Evolutionary conservation across 2,797 vertebrate genomes (phyloP).

Genomic region (Spinus olivaceus): DNA sequence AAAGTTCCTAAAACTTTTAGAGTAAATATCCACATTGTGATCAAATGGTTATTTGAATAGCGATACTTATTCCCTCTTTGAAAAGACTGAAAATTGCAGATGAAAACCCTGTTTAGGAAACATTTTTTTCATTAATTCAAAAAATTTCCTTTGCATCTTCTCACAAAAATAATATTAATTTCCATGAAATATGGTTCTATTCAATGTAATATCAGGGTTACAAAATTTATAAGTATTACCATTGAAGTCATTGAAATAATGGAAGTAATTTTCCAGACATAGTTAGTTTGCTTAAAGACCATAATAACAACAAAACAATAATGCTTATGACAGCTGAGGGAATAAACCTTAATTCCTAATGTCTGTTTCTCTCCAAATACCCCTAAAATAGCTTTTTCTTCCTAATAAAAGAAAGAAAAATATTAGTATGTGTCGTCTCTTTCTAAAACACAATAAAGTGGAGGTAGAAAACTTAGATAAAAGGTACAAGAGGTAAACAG

Average conservation of each 20-base stretch:
- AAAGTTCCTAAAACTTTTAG: neutral
- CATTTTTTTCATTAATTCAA: neutral
- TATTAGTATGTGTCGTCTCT: neutral
- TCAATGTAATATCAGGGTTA: neutral
- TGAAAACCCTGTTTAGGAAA: neutral
- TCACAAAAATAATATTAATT: neutral
- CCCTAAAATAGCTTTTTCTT: neutral
- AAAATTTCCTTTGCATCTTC: neutral
- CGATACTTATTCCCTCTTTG: fast-evolving
- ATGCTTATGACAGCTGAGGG: neutral
- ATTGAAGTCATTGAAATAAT: neutral
- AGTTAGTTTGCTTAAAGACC: neutral
- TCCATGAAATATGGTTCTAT: neutral
- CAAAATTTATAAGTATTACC: neutral
- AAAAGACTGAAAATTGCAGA: neutral
- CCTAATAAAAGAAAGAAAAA: neutral
- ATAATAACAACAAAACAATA: neutral
- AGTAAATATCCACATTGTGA: neutral
- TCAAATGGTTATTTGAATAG: neutral
- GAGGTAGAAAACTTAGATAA: neutral
- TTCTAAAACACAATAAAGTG: neutral
- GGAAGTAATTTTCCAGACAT: neutral
- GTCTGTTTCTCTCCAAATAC: neutral
- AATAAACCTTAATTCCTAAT: neutral
- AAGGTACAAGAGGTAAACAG: neutral